These are phyloP conservation scores for Nestor notabilis DNA, from an alignment of 2,113 vertebrate species.

Conservation along the genomic window DNA sequence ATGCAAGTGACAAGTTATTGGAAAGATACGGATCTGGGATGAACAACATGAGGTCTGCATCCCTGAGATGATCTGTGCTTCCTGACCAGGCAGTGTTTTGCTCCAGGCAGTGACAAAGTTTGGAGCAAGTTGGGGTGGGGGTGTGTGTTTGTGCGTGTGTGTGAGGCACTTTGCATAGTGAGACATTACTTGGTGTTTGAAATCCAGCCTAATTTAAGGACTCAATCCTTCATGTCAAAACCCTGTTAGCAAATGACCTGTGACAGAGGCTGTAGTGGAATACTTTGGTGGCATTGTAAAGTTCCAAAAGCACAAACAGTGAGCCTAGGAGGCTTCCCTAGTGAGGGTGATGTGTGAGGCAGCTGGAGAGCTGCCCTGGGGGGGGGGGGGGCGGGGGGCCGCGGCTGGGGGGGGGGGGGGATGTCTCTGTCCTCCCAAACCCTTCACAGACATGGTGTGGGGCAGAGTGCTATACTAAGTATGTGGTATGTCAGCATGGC, in stretches of 20 bases:
- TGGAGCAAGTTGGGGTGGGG: background rate
- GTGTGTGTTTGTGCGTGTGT: fast-evolving
- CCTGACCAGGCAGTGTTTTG: background rate
- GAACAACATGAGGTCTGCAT: background rate
- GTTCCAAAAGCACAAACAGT: fast-evolving
- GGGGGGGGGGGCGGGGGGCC: too few species aligned
- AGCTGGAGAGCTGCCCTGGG: background rate
- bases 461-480: fast-evolving
- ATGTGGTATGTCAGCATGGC: background rate
- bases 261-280: background rate
- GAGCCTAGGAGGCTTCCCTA: background rate
- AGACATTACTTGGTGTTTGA: background rate
- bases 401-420: fast-evolving
- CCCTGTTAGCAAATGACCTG: fast-evolving
- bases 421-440: background rate
- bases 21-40: background rate
- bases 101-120: background rate
- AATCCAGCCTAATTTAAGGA: background rate
- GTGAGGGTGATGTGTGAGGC: background rate
- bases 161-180: background rate
- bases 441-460: background rate
- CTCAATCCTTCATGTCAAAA: background rate
- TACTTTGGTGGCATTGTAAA: background rate
- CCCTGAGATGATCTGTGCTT: background rate
- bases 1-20: background rate